Percentiles rank a stretch among this genome's conserved stretches.
Evolutionary conservation across 2,888 invertebrate species (phyloP).

Genomic region (Coecobrya sp.): DNA sequence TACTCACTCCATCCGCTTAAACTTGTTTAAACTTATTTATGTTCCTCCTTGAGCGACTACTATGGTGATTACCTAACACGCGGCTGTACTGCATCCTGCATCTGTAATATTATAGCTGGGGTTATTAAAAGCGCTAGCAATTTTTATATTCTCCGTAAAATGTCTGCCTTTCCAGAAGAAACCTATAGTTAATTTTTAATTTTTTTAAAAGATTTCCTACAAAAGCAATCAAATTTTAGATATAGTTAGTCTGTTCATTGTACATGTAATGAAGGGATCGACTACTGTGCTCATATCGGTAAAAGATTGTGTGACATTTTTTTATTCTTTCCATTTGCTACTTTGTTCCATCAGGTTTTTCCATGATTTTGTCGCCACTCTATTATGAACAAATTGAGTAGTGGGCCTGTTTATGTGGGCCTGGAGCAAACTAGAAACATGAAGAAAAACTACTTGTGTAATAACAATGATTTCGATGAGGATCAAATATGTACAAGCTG

Average conservation of each 20-base stretch:
- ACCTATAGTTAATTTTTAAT: too few species aligned
- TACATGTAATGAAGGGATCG: too few species aligned
- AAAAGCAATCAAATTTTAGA: too few species aligned
- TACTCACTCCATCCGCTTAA: slow-evolving; percentile 83
- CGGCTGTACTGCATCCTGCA: not conserved
- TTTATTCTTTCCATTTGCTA: not conserved
- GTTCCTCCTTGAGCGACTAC: slow-evolving; percentile 43
- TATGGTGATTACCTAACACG: slow-evolving; percentile 22
- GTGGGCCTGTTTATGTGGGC: slow-evolving; percentile 19
- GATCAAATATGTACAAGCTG: not conserved
- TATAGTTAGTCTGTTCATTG: too few species aligned
- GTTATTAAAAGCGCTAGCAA: not conserved
- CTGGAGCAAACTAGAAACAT: slow-evolving; percentile 3
- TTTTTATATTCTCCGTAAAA: not conserved
- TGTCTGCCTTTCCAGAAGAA: too few species aligned
- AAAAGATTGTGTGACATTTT: not conserved
- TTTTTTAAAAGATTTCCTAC: too few species aligned
- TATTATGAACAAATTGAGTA: not conserved
- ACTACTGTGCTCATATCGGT: too few species aligned
- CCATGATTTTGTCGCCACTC: not conserved
- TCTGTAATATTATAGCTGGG: not conserved
- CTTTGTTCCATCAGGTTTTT: not conserved
- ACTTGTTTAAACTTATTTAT: slow-evolving; percentile 80
- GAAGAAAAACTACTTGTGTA: slow-evolving; percentile 27
- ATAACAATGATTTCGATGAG: slow-evolving; percentile 21